Evolutionary conservation across 2,797 vertebrate species (phyloP).

Genomic region (Petrocephalus sullivani): DNA sequence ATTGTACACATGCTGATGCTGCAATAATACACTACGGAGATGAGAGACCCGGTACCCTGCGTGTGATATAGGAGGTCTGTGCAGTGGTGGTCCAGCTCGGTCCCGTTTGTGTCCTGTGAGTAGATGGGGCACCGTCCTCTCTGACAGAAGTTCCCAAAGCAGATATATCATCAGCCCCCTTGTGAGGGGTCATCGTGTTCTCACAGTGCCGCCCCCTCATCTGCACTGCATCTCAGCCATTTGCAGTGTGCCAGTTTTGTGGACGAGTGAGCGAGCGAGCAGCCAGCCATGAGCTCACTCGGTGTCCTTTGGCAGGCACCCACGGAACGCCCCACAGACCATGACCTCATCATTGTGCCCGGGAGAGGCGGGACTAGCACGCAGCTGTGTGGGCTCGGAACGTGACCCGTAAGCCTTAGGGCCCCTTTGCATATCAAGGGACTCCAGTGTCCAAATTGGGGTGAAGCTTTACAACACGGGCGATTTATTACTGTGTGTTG

Average conservation of each 20-base stretch:
- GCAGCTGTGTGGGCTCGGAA: constrained; percentile 2
- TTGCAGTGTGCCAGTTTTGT: constrained; percentile 7
- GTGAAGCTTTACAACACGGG: background rate
- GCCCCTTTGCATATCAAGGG: background rate
- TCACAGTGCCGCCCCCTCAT: background rate
- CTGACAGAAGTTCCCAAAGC: background rate
- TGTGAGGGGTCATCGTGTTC: background rate
- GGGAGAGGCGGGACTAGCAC: background rate
- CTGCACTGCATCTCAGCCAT: background rate
- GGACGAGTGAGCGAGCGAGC: background rate
- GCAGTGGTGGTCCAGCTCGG: background rate
- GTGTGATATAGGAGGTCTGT: background rate
- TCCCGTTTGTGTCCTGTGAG: background rate
- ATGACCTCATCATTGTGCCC: constrained; percentile 13
- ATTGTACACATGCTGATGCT: background rate
- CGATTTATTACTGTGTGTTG: background rate
- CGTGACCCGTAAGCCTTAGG: background rate
- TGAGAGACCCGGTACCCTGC: background rate
- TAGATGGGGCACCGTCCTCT: background rate
- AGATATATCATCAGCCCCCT: background rate
- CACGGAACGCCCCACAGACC: background rate
- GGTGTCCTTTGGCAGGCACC: background rate
- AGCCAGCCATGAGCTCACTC: constrained; percentile 5
- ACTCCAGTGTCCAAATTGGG: background rate
- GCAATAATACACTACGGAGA: background rate